A percentile compares a stretch with the other conserved stretches of the same genome.
Evolutionary conservation across 2,113 vertebrate genomes (phyloP).

Genomic region (Anser brachyrhynchus): DNA sequence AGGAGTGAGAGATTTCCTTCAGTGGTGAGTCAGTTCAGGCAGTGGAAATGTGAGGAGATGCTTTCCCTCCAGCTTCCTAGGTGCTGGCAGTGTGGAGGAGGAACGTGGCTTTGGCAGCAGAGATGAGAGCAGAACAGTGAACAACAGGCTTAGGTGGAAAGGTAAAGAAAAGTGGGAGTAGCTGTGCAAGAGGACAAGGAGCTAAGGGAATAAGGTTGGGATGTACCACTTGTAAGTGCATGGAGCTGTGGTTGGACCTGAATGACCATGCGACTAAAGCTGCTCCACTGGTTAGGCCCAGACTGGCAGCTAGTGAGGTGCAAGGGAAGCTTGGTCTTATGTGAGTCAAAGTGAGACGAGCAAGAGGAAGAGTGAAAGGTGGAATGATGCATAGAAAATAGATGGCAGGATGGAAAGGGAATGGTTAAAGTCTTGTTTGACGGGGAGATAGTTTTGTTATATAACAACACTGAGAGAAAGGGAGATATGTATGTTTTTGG

Average conservation of each 20-base stretch:
- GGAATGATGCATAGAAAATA: background rate
- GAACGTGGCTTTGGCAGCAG: background rate
- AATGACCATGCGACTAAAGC: background rate
- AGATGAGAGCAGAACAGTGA: fast-evolving
- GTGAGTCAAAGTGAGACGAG: background rate
- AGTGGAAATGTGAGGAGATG: background rate
- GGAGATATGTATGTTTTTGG: background rate
- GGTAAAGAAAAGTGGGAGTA: background rate
- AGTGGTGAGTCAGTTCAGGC: background rate
- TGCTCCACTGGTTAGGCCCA: background rate
- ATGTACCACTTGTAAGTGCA: background rate
- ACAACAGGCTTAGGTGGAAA: background rate
- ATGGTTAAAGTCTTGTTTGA: background rate
- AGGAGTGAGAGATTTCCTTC: background rate
- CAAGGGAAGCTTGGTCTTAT: background rate
- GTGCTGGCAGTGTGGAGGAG: background rate
- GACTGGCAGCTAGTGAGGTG: background rate
- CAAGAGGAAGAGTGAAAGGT: background rate
- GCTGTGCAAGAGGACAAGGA: background rate
- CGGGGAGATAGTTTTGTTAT: background rate
- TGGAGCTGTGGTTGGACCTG: background rate
- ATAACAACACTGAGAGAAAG: fast-evolving
- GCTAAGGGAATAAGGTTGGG: background rate
- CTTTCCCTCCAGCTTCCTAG: background rate
- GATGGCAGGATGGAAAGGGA: background rate